phyloP scores from a whole-genome alignment of 64 coral and sea anemone species.

The Stichodactyla helianthus region DNA sequence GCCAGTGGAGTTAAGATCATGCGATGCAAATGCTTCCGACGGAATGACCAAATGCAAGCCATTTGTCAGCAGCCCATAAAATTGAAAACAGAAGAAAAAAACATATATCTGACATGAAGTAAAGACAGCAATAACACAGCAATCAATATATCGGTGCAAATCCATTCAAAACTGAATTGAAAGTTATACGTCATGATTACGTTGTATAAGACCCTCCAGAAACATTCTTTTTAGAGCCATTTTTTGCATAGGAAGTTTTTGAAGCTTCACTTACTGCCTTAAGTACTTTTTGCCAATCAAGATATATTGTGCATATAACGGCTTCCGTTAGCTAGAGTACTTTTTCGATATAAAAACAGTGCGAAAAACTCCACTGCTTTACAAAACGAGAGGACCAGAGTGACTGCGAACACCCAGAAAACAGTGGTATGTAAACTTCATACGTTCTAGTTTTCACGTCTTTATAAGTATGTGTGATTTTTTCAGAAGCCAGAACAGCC shows the following conservation, averaged over 20 bases:
- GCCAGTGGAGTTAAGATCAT: neutral
- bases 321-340: neutral
- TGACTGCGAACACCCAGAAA: neutral
- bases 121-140: neutral
- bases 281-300: constrained; percentile 9
- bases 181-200: neutral
- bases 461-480: too few species aligned
- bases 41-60: neutral
- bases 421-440: neutral
- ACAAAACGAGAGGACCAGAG: neutral
- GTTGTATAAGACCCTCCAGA: neutral
- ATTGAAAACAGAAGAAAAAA: neutral
- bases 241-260: constrained; percentile 12
- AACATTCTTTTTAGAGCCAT: constrained; percentile 2
- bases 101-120: neutral
- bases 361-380: neutral
- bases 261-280: constrained; percentile 6
- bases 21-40: neutral
- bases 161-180: neutral
- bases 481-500: too few species aligned
- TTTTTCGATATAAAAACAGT: constrained; percentile 1
- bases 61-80: neutral
- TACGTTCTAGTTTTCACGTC: too few species aligned
- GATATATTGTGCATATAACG: constrained; percentile 1
- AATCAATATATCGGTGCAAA: constrained; percentile 4